These are phyloP conservation scores for Uria aalge DNA, from an alignment of 2,113 vertebrate species.

Conservation along the genomic window DNA sequence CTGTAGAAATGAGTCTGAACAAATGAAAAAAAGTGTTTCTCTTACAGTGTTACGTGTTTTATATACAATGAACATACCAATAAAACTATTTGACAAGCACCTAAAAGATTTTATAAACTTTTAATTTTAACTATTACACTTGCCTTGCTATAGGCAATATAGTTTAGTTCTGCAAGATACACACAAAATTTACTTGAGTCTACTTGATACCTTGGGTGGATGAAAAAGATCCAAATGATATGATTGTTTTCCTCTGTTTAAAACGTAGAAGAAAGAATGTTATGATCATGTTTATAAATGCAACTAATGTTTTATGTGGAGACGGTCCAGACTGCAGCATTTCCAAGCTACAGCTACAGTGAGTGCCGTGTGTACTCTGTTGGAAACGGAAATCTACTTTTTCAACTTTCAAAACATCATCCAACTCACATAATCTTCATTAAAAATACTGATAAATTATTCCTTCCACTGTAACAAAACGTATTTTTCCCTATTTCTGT, in stretches of 20 bases:
- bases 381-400: not conserved
- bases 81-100: not conserved
- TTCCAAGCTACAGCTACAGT: not conserved
- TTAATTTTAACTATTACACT: not conserved
- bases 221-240: not conserved
- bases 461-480: not conserved
- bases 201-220: not conserved
- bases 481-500: not conserved
- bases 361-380: not conserved
- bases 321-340: not conserved
- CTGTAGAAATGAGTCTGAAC: not conserved
- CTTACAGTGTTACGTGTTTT: not conserved
- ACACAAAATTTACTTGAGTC: not conserved
- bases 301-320: not conserved
- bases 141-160: not conserved
- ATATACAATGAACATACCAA: not conserved
- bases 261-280: not conserved
- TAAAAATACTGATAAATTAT: not conserved
- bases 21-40: not conserved
- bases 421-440: not conserved
- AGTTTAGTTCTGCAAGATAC: not conserved
- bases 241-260: fast-evolving
- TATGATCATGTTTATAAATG: not conserved
- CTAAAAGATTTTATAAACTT: not conserved
- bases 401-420: not conserved